Conservation (phyloP, 1,140 invertebrate genomes). For the Drosophila funebris region DNA sequence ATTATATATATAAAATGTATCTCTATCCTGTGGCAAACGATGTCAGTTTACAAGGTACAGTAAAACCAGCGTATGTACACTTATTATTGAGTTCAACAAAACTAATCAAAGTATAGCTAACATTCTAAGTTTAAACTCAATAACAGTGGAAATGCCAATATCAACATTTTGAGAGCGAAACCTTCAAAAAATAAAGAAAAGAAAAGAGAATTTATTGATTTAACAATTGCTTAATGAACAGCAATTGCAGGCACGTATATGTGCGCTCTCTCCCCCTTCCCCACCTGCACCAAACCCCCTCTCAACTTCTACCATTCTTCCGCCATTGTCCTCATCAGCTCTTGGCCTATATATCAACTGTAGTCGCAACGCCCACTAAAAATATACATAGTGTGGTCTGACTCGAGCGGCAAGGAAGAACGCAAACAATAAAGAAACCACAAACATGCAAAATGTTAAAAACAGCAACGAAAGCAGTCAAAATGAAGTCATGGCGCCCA, state of each 20-base stretch:
- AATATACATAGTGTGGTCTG: constrained; percentile 40
- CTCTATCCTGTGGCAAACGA: no score
- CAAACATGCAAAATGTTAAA: constrained; percentile 49
- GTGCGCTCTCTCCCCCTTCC: background rate
- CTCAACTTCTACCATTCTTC: no score
- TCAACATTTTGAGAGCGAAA: background rate
- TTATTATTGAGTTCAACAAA: no score
- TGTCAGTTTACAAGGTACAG: no score
- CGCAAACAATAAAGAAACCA: constrained; percentile 37
- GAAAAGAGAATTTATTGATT: constrained; percentile 61
- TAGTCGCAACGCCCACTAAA: constrained; percentile 36
- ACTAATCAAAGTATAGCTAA: background rate
- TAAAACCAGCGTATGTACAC: no score
- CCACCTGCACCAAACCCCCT: no score
- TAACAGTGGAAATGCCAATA: background rate
- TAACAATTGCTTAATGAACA: constrained; percentile 60
- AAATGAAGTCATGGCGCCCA: constrained; percentile 49
- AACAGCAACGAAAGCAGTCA: constrained; percentile 9
- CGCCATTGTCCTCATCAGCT: background rate
- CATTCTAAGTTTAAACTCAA: constrained; percentile 3
- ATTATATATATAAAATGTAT: no score
- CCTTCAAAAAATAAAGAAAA: constrained; percentile 10
- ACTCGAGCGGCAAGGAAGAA: constrained; percentile 23
- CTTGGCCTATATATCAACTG: constrained; percentile 42
- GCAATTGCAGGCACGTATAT: constrained; percentile 50